Evolutionary conservation across 2,888 invertebrate species (phyloP).

Genomic region (Mythimna vitellina): DNA sequence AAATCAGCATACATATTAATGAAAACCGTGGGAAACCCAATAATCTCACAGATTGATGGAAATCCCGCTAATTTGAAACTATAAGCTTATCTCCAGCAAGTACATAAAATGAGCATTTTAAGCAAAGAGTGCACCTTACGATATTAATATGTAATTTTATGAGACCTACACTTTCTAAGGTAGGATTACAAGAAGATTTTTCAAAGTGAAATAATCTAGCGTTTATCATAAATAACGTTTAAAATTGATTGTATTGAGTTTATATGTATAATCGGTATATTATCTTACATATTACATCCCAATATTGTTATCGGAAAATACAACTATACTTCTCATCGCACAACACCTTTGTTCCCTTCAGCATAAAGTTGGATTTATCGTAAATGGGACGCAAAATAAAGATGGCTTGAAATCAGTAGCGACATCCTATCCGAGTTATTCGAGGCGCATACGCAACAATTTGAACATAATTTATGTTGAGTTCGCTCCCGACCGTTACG

Average conservation of each 20-base stretch:
- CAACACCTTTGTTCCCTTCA: background rate
- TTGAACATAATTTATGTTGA: slow-evolving; percentile 77
- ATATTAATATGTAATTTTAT: slow-evolving; percentile 57
- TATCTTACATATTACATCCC: slow-evolving; percentile 74
- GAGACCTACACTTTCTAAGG: slow-evolving; percentile 58
- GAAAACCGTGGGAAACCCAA: slow-evolving; percentile 20
- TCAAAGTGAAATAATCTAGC: slow-evolving; percentile 65
- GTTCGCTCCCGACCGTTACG: slow-evolving; percentile 71
- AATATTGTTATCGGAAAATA: slow-evolving; percentile 69
- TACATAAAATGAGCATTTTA: slow-evolving; percentile 33
- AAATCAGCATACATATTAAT: background rate
- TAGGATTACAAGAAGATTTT: slow-evolving; percentile 64
- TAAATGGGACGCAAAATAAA: slow-evolving; percentile 4
- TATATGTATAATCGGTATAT: slow-evolving; percentile 72
- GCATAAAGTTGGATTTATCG: slow-evolving; percentile 5
- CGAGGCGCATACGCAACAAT: slow-evolving; percentile 72
- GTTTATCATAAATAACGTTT: slow-evolving; percentile 64
- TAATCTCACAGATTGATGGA: slow-evolving; percentile 4
- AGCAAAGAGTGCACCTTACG: slow-evolving; percentile 11
- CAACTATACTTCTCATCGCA: background rate
- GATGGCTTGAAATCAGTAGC: slow-evolving; percentile 69
- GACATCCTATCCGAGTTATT: slow-evolving; percentile 72
- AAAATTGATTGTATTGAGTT: slow-evolving; percentile 74
- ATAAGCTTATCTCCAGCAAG: slow-evolving; percentile 16
- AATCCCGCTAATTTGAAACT: slow-evolving; percentile 41